These are phyloP conservation scores for Nibea albiflora DNA, from an alignment of 2,113 vertebrate genomes.

Conservation along the genomic window DNA sequence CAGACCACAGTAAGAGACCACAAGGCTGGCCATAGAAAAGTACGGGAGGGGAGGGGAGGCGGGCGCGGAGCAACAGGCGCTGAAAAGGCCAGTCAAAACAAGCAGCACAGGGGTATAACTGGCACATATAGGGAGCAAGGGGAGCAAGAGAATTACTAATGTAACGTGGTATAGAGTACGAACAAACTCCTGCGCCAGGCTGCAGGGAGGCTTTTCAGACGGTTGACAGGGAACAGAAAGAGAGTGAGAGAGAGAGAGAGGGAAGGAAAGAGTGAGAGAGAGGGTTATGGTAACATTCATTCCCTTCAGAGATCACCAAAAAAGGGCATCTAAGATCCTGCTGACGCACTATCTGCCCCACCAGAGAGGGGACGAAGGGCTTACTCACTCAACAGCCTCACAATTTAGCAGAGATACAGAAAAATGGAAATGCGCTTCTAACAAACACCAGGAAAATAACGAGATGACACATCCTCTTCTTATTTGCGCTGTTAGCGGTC, in stretches of 20 bases:
- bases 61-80: constrained; percentile 28
- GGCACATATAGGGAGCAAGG: constrained; percentile 33
- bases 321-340: constrained; percentile 80
- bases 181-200: constrained; percentile 14
- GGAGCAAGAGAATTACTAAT: neutral
- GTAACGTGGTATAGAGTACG: constrained; percentile 1
- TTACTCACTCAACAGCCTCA: constrained; percentile 50
- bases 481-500: constrained; percentile 15
- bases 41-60: neutral
- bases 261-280: neutral
- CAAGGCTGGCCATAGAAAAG: constrained; percentile 40
- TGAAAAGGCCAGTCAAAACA: constrained; percentile 66
- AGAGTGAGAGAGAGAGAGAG: constrained; percentile 7
- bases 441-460: constrained; percentile 52
- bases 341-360: constrained; percentile 67
- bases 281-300: constrained; percentile 70
- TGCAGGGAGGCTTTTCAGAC: constrained; percentile 34
- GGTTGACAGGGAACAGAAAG: constrained; percentile 30
- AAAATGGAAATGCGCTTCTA: constrained; percentile 40
- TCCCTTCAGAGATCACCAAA: constrained; percentile 80
- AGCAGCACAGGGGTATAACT: constrained; percentile 39
- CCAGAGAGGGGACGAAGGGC: constrained; percentile 55
- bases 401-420: constrained; percentile 46
- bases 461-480: constrained; percentile 38
- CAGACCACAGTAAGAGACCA: constrained; percentile 69